Conservation (phyloP, 2,113 vertebrate species). For the Cyanoramphus novaezelandiae region DNA sequence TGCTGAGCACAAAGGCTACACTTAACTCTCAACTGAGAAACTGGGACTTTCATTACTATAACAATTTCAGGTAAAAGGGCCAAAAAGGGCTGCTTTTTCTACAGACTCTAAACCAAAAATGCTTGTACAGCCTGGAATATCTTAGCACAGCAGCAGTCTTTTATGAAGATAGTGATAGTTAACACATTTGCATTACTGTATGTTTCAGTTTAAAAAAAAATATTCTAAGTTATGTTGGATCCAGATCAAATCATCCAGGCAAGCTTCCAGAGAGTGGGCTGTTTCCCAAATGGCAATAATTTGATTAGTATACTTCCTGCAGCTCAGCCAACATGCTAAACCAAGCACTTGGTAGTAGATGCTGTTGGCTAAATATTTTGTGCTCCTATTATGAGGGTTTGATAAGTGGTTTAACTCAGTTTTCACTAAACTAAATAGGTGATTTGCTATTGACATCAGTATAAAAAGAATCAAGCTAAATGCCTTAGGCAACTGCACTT, state of each 20-base stretch:
- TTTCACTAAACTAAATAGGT: background rate
- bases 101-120: background rate
- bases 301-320: slow-evolving; percentile 13
- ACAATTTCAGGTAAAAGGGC: slow-evolving; percentile 20
- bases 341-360: background rate
- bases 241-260: slow-evolving; percentile 32
- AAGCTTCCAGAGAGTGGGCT: background rate
- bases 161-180: slow-evolving; percentile 10
- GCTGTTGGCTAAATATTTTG: slow-evolving; percentile 54
- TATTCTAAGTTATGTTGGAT: slow-evolving; percentile 2
- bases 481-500: background rate
- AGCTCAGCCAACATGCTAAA: background rate
- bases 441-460: background rate
- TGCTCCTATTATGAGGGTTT: background rate
- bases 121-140: background rate
- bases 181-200: slow-evolving; percentile 15
- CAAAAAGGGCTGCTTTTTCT: background rate
- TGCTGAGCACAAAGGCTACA: background rate
- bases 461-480: background rate
- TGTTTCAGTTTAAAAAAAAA: background rate
- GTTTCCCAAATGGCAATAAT: slow-evolving; percentile 46
- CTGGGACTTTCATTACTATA: background rate
- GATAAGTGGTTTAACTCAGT: background rate
- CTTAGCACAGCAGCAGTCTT: slow-evolving; percentile 15
- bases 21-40: background rate